Percentiles rank a stretch among this genome's conserved stretches.
Evolutionary conservation across 2,888 invertebrate genomes (phyloP).

Genomic region (Heliconius ethilla): DNA sequence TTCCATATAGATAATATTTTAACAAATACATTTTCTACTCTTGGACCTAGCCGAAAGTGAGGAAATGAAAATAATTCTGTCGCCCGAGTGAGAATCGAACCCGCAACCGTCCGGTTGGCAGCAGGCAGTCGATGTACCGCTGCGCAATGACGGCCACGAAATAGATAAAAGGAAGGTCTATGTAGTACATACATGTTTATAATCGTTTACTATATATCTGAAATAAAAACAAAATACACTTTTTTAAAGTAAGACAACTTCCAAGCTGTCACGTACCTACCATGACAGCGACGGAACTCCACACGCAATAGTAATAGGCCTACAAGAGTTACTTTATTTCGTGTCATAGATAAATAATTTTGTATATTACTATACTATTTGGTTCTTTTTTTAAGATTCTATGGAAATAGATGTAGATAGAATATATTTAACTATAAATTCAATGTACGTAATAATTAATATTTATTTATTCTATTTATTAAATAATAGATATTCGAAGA

Average conservation of each 20-base stretch:
- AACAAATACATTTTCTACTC: neutral
- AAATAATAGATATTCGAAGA: neutral
- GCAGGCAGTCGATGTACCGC: neutral
- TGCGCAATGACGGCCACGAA: neutral
- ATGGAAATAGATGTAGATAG: neutral
- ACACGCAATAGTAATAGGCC: constrained; percentile 72
- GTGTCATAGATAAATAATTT: constrained; percentile 20
- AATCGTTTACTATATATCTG: neutral
- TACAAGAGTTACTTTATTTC: constrained; percentile 49
- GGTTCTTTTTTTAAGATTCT: neutral
- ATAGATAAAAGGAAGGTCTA: neutral
- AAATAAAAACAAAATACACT: neutral
- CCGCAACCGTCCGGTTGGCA: neutral
- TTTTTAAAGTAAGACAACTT: constrained; percentile 48
- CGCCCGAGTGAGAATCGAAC: neutral
- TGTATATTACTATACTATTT: neutral
- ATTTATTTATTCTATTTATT: neutral
- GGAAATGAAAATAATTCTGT: neutral
- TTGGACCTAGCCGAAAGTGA: neutral
- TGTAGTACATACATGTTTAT: neutral
- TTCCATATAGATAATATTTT: neutral
- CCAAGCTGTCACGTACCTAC: constrained; percentile 64
- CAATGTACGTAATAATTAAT: neutral
- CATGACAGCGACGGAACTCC: constrained; percentile 70
- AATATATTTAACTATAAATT: neutral